Conservation (phyloP, 1,140 invertebrate species). For the Globodera ellingtonae region DNA sequence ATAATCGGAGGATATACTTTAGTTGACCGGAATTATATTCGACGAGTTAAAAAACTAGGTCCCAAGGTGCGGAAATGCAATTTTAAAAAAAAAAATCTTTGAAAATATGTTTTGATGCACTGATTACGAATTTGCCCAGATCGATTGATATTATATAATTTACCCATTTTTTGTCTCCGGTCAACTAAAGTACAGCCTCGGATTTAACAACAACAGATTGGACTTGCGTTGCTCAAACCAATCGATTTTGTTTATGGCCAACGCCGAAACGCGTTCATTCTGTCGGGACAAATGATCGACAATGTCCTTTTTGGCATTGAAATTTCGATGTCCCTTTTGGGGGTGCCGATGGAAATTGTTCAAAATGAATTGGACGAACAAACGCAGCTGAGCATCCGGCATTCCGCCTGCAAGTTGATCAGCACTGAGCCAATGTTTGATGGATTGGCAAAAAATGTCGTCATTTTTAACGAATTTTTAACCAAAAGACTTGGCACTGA, state of each 20-base stretch:
- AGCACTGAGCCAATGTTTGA: not conserved
- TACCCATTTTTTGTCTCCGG: no score
- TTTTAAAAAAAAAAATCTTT: no score
- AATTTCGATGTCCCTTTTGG: not conserved
- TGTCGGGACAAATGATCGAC: not conserved
- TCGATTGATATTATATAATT: no score
- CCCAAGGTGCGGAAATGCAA: no score
- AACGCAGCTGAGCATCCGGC: not conserved
- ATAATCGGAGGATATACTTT: no score
- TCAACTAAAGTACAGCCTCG: no score
- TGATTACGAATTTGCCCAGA: no score
- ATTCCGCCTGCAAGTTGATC: not conserved
- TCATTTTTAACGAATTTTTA: not conserved
- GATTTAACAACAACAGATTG: not conserved
- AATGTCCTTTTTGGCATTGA: not conserved
- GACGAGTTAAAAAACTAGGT: no score
- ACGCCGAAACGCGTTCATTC: not conserved
- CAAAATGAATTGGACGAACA: not conserved
- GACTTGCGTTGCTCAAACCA: not conserved
- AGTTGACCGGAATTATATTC: no score
- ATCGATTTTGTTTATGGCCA: not conserved
- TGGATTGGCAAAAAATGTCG: not conserved
- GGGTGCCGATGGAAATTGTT: not conserved
- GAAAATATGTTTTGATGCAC: no score
- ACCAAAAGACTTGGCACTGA: not conserved